Base-by-base conservation (phyloP, 2,113 vertebrate species). In the Phalacrocorax pelagicus region DNA sequence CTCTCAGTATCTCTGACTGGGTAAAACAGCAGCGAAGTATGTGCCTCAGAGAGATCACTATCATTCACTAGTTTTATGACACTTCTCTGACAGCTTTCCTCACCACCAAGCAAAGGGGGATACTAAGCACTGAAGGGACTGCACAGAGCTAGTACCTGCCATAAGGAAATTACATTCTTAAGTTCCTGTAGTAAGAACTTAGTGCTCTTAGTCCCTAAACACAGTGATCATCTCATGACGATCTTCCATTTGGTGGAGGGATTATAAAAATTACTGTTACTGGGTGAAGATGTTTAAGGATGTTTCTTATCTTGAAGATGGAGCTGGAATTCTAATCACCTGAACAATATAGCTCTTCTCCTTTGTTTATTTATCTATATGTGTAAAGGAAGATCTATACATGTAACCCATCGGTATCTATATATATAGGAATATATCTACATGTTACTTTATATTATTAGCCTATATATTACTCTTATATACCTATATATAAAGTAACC, bases 1-100 rank as follows among this genome's bases (percentile, higher is more conserved):
- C 17, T 5, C 6, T 2, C 3, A 32, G 6, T 49, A 52, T 7
- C 32, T 36, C 18, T 55, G 16, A 22, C 0, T 40, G 44, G n/a
- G 63, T 42, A 78, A 69, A 11, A 0, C 7, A 80, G 29, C 16
- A 47, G 29, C 23, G 27, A 34, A 42, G 12, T 57, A 17, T 23
- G 5, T 44, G 24, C 26, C 72, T 29, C 62, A 51, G 23, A 14
- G 18, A 47, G 22, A 47, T 51, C 27, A 4, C 20, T 51, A 2
- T 36, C 58, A 15, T 44, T 42, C 4, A 15, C 22, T 32, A 61
- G 9, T 27, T 36, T 74, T 72, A 54, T 8, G 23, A 8, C 27
- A 49, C 10, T 15, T 15, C 9, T 73, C 27, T 17, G 5, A 36
- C 8, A 51, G 57, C 22, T 70, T 78, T 62, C 29, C 40, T 81